Base-by-base conservation (phyloP, 2,888 invertebrate species). In the Sisyra terminalis region DNA sequence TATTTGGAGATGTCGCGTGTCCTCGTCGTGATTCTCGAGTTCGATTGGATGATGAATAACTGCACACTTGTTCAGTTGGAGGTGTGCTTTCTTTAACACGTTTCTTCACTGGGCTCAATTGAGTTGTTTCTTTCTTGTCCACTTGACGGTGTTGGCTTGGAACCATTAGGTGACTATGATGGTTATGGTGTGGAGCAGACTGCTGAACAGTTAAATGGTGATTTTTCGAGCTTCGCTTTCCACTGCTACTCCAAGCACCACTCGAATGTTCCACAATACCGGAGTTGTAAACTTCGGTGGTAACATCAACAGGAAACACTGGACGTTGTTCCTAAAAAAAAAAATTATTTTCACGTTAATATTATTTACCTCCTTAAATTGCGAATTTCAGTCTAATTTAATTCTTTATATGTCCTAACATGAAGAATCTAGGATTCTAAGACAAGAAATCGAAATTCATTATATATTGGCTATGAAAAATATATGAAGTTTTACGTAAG, bases 31-130 rank as follows among this genome's bases (percentile, higher is more conserved):
- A 37, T 3, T 14, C 39, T 52, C 34, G 46, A 50, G 34, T 47
- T 24, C 24, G 24, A 41, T 34, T 39, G 48, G 34, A 46, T 50
- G 43, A 48, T 9, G 38, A 15, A 10, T 35, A 29, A 8, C 18
- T 29, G 31, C 43, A 43, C 3, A 54, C 46, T 44, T 60, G 61
- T 44, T 63, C 61, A 46, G 77, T 75, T 34, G 87, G 92, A 16
- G 93, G 93, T 16, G 92, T 88, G 55, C 88, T 90, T 58, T 94
- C 94, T 61, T 94, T 94, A 35, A 94, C 93, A 13, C 94, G 75
- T 61, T 96, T 96, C 69, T 96, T 96, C 17, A 94, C 93, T 2
- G 96, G 96, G 53, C 92, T 93, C 53, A 94, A 66, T 59, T 93
- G 93, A 44, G 86, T 84, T 44, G 83, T 80, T 57, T 82, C 82